phyloP scores from a whole-genome alignment of 1,140 invertebrate genomes.

The Sitophilus oryzae region DNA sequence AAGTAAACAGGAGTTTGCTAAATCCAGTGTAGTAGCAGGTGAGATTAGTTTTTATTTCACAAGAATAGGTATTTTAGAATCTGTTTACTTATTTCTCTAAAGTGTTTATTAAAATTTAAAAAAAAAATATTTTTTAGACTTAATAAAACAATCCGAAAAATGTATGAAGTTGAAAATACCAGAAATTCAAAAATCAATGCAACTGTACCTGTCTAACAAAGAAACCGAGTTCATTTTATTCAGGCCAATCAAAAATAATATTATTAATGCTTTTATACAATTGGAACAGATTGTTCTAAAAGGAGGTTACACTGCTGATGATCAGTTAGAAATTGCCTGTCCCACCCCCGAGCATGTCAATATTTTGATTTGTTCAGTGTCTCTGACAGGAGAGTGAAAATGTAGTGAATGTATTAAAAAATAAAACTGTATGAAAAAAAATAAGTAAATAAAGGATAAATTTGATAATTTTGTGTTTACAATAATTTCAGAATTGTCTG shows the following conservation, averaged over 20 bases:
- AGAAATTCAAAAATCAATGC: slow-evolving; percentile 79
- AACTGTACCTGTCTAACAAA: slow-evolving; percentile 90
- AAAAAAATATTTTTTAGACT: slow-evolving; percentile 15
- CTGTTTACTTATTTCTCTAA: too few relatives aligned
- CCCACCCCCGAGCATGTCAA: slow-evolving; percentile 87
- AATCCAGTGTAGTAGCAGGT: slow-evolving; percentile 50
- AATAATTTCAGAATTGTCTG: too few relatives aligned
- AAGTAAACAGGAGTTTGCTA: slow-evolving; percentile 47
- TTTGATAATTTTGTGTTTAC: too few relatives aligned
- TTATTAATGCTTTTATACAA: slow-evolving; percentile 79
- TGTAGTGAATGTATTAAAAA: too few relatives aligned
- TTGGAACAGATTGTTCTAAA: slow-evolving; percentile 68
- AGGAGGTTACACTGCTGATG: slow-evolving; percentile 72
- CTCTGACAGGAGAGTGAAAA: slow-evolving; percentile 31
- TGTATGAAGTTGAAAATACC: slow-evolving; percentile 75
- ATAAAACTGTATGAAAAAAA: too few relatives aligned
- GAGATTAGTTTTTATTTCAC: slow-evolving; percentile 15
- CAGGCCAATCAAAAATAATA: slow-evolving; percentile 85
- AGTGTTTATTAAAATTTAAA: too few relatives aligned
- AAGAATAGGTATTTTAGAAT: neutral
- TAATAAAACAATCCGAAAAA: slow-evolving; percentile 57
- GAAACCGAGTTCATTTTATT: slow-evolving; percentile 96
- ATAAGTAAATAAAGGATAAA: too few relatives aligned
- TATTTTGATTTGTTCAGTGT: slow-evolving; percentile 71
- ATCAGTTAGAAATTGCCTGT: slow-evolving; percentile 76